These are phyloP conservation scores for Prionailurus bengalensis DNA, from an alignment of 2,113 vertebrate species.

Conservation along the genomic window DNA sequence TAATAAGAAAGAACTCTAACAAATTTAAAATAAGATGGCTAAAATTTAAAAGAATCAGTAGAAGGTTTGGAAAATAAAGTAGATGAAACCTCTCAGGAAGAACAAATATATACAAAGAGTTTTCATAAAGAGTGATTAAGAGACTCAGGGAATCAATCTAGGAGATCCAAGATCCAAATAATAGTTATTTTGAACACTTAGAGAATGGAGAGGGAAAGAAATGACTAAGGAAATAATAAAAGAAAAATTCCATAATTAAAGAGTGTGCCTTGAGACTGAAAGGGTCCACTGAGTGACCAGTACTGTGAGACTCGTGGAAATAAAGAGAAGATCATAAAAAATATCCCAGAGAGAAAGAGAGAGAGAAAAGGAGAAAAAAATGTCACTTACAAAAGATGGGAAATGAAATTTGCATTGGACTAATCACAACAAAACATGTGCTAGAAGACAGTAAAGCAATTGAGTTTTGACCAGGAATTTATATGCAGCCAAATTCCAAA, in stretches of 20 bases:
- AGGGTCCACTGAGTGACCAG: not conserved
- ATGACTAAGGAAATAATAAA: slow-evolving; percentile 52
- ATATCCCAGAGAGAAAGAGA: not conserved
- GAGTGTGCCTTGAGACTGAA: not conserved
- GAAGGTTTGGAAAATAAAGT: slow-evolving; percentile 14
- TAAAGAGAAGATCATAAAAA: slow-evolving; percentile 20
- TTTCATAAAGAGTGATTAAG: not conserved
- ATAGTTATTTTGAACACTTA: not conserved
- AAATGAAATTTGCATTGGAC: not conserved
- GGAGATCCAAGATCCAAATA: not conserved
- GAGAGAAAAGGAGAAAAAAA: not conserved
- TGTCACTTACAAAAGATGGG: not conserved
- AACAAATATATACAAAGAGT: not conserved
- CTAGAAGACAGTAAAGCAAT: not conserved
- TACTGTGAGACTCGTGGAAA: not conserved
- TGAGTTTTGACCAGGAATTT: slow-evolving; percentile 32
- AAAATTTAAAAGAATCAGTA: not conserved
- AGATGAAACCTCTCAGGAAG: not conserved
- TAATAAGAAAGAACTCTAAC: not conserved
- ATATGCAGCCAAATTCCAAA: not conserved
- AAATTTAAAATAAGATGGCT: not conserved
- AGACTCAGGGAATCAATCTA: not conserved
- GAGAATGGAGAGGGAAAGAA: not conserved
- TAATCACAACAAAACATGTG: not conserved
- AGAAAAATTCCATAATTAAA: slow-evolving; percentile 12